phyloP scores from a whole-genome alignment of 2,888 invertebrate genomes.

The Meiosimyza platycephala region DNA sequence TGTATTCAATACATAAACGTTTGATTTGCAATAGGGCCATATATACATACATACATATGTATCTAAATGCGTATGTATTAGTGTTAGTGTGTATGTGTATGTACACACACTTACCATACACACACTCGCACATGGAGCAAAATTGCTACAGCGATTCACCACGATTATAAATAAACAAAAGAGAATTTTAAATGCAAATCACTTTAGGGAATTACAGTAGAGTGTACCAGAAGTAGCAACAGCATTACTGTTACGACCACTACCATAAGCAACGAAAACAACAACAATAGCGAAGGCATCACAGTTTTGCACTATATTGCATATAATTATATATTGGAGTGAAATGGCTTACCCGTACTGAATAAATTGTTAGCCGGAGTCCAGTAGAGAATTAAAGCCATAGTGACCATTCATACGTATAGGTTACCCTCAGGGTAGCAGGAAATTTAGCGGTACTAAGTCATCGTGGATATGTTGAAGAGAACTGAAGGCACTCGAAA shows the following conservation, averaged over 20 bases:
- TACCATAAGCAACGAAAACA: background rate
- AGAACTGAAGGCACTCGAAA: too few relatives aligned
- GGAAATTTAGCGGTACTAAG: too few relatives aligned
- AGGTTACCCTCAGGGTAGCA: too few relatives aligned
- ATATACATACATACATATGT: background rate
- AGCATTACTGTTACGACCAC: background rate
- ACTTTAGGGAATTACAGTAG: constrained; percentile 29
- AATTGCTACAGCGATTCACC: background rate
- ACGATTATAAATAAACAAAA: constrained; percentile 2
- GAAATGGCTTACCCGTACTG: too few relatives aligned
- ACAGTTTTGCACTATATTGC: background rate
- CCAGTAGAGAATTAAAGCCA: too few relatives aligned
- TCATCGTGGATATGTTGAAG: too few relatives aligned
- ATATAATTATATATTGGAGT: too few relatives aligned
- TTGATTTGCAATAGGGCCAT: too few relatives aligned
- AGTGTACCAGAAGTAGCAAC: background rate
- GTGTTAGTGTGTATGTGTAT: background rate
- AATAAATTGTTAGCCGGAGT: too few relatives aligned
- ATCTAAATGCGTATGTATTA: background rate
- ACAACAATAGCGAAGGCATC: constrained; percentile 12
- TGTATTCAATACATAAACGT: background rate
- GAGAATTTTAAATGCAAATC: constrained; percentile 31
- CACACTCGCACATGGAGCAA: background rate
- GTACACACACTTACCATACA: background rate
- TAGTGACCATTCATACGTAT: too few relatives aligned